Evolutionary conservation across 2,888 invertebrate genomes (phyloP).

Genomic region (Elmis aenea): DNA sequence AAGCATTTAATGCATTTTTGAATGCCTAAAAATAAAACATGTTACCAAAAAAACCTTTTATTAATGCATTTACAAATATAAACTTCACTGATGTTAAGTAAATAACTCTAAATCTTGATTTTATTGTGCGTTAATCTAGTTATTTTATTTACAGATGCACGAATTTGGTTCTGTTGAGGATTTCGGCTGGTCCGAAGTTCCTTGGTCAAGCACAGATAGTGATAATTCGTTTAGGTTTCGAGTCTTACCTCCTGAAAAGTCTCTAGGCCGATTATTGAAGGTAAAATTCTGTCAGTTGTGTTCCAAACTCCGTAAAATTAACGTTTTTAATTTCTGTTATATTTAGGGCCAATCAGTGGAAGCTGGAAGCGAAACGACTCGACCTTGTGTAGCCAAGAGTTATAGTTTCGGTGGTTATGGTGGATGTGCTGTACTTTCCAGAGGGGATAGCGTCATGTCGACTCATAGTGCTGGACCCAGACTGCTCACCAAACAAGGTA

Average conservation of each 20-base stretch:
- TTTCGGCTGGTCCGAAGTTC: constrained; percentile 47
- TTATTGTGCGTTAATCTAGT: not conserved
- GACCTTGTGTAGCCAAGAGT: constrained; percentile 68
- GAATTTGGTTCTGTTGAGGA: constrained; percentile 50
- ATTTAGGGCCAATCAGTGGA: constrained; percentile 56
- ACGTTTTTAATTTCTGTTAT: constrained; percentile 7
- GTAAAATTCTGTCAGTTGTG: constrained; percentile 34
- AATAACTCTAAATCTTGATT: not conserved
- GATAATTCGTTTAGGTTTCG: constrained; percentile 43
- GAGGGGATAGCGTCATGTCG: constrained; percentile 62
- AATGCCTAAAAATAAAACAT: no score
- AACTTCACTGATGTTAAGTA: not conserved
- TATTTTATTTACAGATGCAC: constrained; percentile 33
- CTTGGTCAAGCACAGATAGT: constrained; percentile 55
- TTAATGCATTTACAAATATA: no score
- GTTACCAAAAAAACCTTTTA: no score
- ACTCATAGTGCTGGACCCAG: constrained; percentile 59
- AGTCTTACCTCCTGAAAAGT: constrained; percentile 42
- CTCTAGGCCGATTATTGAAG: constrained; percentile 49
- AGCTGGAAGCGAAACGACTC: constrained; percentile 40
- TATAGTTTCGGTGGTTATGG: constrained; percentile 87
- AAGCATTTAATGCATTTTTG: no score
- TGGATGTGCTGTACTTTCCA: constrained; percentile 48
- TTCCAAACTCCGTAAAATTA: not conserved
- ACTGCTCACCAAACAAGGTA: constrained; percentile 74